Base-by-base conservation (phyloP, 2,797 vertebrate species). In the Ammospiza maritima region DNA sequence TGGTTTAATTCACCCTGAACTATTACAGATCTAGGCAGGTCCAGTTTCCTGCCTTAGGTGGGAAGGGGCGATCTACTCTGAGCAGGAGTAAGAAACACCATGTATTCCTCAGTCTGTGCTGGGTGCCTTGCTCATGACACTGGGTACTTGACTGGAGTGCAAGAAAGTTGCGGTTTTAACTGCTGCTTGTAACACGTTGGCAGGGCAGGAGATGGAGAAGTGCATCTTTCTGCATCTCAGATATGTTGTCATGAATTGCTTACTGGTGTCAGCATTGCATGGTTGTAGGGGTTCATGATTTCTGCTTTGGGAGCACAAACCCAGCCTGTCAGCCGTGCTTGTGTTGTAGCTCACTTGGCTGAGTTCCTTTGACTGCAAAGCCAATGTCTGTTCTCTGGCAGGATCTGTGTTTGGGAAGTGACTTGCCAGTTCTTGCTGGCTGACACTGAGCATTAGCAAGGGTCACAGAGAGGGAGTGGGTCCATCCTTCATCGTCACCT, bases 101-200 rank as follows among this genome's bases (percentile, higher is more conserved):
- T 0, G 0, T 80, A 16, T 45, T 80, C 53, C 56, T 25, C 21
- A 54, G 5, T 44, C 51, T n/a, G 4, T 57, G 18, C 47, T 72
- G 58, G 11, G 3, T 84, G 34, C 84, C 77, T 76, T 47, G 45
- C 40, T 85, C 4, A 1, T 78, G 56, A 23, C 22, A 1, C 12
- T 48, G 71, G 44, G 8, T 30, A 4, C 34, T 69, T 65, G 18
- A 40, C 14, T 51, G 30, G 25, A 61, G 44, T 34, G 14, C 20
- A 22, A 34, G 62, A 36, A 92, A 66, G 13, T 14, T 70, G n/a
- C 64, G 19, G 13, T 51, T 73, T 84, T 62, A 73, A 10, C 44
- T 70, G 71, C 60, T 82, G 29, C 67, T 56, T 66, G 25, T 78
- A 32, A 19, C 15, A 13, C 10, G 1, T 21, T 26, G 45, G 9